phyloP scores from a whole-genome alignment of 2,888 invertebrate genomes.

The Xanthorhoe designata region DNA sequence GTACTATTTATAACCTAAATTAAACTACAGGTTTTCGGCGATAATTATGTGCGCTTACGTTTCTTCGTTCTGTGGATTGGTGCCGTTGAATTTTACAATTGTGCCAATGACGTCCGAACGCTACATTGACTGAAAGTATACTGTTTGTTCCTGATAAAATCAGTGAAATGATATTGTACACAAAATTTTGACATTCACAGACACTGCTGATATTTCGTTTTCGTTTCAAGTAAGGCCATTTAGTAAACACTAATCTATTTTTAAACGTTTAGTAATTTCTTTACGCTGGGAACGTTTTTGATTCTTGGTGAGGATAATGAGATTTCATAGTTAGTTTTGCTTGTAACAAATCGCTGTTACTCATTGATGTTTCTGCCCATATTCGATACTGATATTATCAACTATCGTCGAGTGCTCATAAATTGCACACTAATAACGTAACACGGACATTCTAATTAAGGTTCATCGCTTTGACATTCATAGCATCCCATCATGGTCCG shows the following conservation, averaged over 20 bases:
- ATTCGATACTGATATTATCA: conserved; percentile 49
- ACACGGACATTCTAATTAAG: conserved; percentile 84
- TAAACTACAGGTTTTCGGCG: conserved; percentile 85
- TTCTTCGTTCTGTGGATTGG: conserved; percentile 81
- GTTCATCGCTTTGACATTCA: conserved; percentile 86
- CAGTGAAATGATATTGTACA: conserved; percentile 85
- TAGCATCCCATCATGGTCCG: conserved; percentile 78
- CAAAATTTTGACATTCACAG: conserved; percentile 83
- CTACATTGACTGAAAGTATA: conserved; percentile 77
- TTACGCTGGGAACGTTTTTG: conserved; percentile 81
- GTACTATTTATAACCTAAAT: conserved; percentile 87
- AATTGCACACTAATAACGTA: conserved; percentile 84
- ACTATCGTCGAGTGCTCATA: conserved; percentile 66
- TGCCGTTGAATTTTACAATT: conserved; percentile 80
- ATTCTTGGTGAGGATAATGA: conserved; percentile 82
- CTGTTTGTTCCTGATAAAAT: conserved; percentile 74
- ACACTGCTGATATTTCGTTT: conserved; percentile 84
- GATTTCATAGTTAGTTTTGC: conserved; percentile 76
- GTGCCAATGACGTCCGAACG: conserved; percentile 81
- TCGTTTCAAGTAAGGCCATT: conserved; percentile 86
- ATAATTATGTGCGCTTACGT: conserved; percentile 82
- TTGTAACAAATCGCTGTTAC: conserved; percentile 76
- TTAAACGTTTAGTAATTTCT: conserved; percentile 85
- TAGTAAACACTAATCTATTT: conserved; percentile 86
- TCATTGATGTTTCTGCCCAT: conserved; percentile 63